These are phyloP conservation scores for Sander lucioperca DNA, from an alignment of 2,113 vertebrate genomes.

Conservation along the genomic window DNA sequence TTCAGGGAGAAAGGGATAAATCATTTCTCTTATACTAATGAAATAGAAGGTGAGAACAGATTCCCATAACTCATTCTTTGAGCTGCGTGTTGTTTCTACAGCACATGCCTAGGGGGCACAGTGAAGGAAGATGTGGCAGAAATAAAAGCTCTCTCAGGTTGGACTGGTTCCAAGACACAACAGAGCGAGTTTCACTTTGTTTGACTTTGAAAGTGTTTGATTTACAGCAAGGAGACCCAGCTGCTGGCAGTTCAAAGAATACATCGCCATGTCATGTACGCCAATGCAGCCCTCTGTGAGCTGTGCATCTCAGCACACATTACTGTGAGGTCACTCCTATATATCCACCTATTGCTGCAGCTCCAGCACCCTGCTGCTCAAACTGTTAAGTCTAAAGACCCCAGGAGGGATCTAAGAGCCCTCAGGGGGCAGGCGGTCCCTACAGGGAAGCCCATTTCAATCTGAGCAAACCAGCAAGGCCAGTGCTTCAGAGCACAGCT, in stretches of 20 bases:
- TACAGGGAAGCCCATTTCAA: slow-evolving; percentile 69
- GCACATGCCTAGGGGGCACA: slow-evolving; percentile 75
- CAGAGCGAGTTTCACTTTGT: slow-evolving; percentile 76
- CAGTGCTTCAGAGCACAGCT: slow-evolving; percentile 76
- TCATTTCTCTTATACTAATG: slow-evolving; percentile 74
- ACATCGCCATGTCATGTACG: slow-evolving; percentile 47
- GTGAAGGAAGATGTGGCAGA: slow-evolving; percentile 71
- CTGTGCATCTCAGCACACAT: slow-evolving; percentile 36
- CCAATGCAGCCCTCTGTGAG: slow-evolving; percentile 46
- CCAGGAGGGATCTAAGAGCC: slow-evolving; percentile 66
- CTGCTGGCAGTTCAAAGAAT: slow-evolving; percentile 73
- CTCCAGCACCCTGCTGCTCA: slow-evolving; percentile 55
- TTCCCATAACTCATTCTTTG: slow-evolving; percentile 77
- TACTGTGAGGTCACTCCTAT: slow-evolving; percentile 56
- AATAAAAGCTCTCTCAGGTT: slow-evolving; percentile 68
- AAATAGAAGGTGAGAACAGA: slow-evolving; percentile 78
- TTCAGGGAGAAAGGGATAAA: slow-evolving; percentile 50
- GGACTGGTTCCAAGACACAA: slow-evolving; percentile 71
- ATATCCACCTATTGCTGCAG: slow-evolving; percentile 5
- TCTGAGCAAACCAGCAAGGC: slow-evolving; percentile 66
- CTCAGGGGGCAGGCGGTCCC: slow-evolving; percentile 59
- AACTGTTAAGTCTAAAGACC: slow-evolving; percentile 69
- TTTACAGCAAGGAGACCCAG: slow-evolving; percentile 73
- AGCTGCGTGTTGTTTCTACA: slow-evolving; percentile 68
- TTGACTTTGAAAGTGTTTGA: slow-evolving; percentile 82